phyloP scores from a whole-genome alignment of 2,113 vertebrate species.

The Lamprotornis superbus region DNA sequence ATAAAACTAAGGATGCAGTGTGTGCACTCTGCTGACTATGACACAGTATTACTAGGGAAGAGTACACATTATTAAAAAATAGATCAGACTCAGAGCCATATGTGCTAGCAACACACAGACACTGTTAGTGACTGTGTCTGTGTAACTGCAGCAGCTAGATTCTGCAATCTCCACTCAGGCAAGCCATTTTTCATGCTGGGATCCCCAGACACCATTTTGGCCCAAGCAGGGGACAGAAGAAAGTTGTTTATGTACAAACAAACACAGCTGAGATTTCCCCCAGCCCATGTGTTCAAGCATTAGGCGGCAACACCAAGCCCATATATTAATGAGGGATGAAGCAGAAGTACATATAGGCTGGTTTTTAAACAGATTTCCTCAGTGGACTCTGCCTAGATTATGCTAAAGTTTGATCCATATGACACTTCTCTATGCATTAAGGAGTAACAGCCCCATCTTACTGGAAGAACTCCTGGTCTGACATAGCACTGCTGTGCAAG shows the following conservation, averaged over 20 bases:
- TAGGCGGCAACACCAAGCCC: background rate
- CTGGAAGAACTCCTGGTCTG: slow-evolving; percentile 87
- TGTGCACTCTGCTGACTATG: background rate
- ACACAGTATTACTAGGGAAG: background rate
- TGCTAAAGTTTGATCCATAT: rapidly evolving
- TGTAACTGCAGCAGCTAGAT: background rate
- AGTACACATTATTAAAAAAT: background rate
- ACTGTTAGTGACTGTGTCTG: background rate
- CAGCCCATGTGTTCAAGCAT: background rate
- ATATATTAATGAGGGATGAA: background rate
- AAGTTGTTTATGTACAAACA: background rate
- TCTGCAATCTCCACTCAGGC: background rate
- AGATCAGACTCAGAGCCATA: background rate
- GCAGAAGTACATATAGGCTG: background rate
- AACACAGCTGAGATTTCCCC: background rate
- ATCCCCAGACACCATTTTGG: background rate
- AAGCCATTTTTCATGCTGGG: background rate
- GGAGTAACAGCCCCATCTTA: slow-evolving; percentile 66
- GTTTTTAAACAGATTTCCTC: background rate
- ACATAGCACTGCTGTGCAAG: slow-evolving; percentile 76
- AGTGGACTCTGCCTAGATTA: background rate
- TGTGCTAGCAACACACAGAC: background rate
- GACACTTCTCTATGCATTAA: background rate
- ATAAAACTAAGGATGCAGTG: background rate
- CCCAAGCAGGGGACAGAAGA: background rate